Percentiles rank a stretch among this genome's conserved stretches.
Conservation (phyloP, 2,888 invertebrate genomes). For the Epistrophe grossulariae region DNA sequence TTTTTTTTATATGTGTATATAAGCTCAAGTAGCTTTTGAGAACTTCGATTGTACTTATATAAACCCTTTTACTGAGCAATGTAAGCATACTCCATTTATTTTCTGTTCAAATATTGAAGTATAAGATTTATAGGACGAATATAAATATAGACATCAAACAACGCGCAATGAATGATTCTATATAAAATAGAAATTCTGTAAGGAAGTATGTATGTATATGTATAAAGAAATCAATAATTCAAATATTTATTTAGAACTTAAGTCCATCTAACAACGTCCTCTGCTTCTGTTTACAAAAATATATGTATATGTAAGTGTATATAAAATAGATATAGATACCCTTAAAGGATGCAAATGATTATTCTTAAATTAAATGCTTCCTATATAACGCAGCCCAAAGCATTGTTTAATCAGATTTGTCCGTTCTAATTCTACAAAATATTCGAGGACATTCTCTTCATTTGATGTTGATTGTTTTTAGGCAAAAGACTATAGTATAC, state of each 20-base stretch:
- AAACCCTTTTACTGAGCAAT: slow-evolving; percentile 4
- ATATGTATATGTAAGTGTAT: too few relatives aligned
- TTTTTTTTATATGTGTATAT: not conserved
- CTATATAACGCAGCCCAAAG: slow-evolving; percentile 43
- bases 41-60: not conserved
- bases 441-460: slow-evolving; percentile 41
- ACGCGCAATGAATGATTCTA: not conserved
- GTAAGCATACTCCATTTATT: slow-evolving; percentile 16
- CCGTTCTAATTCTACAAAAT: slow-evolving; percentile 44
- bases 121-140: slow-evolving; percentile 25
- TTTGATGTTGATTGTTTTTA: slow-evolving; percentile 17
- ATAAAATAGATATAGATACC: not conserved
- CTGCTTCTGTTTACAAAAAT: not conserved
- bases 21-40: not conserved
- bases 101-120: slow-evolving; percentile 31
- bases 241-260: slow-evolving; percentile 24
- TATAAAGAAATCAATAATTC: slow-evolving; percentile 29
- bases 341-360: slow-evolving; percentile 46
- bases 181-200: not conserved
- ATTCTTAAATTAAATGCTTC: slow-evolving; percentile 54
- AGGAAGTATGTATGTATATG: not conserved
- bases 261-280: slow-evolving; percentile 4
- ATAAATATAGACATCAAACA: not conserved
- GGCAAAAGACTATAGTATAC: not conserved
- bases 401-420: slow-evolving; percentile 59